Evolutionary conservation across 2,888 invertebrate species (phyloP), one percentile per base, ranked within the genome.

Genomic region (Scaptomyza cyrtandrae): DNA sequence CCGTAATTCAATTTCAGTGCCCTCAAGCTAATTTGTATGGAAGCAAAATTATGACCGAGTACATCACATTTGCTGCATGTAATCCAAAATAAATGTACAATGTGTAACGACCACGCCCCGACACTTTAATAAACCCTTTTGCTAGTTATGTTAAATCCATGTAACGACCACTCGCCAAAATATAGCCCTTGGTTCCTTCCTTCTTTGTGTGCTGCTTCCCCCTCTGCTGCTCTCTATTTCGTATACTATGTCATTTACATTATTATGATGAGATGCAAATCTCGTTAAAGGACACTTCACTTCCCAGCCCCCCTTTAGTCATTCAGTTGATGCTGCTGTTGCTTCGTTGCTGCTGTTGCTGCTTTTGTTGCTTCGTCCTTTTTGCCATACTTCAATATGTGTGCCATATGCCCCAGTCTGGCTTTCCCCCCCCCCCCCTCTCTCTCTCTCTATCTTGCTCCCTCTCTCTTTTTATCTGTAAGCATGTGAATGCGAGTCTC

Each of bases 261-360:
- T 83, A 83, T 83, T 83, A 83, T 83, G 83, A 83, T 83, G 83
- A 83, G 83, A 83, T 83, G 83, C 83, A 83, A 83, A 83, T 83
- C 83, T 83, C 83, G 83, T 83, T 83, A 86, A 86, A 86, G 83
- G 83, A 83, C 86, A 83, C 83, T 83, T 83, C 86, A 80, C 76
- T 19, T 19, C 57, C 59, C 63, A 50, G 55, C 66, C 76, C 65
- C 65, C n/a, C n/a, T n/a, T n/a, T n/a, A n/a, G n/a, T n/a, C n/a
- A n/a, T n/a, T n/a, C n/a, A n/a, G n/a, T n/a, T n/a, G n/a, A n/a
- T n/a, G 46, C 0, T 29, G 33, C 52, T 71, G 41, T 52, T 49
- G 35, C 53, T 50, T 61, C 54, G 65, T 45, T 71, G 50, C 24
- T 72, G 57, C 60, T 71, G 66, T 33, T 71, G 45, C 27, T 72